These are phyloP conservation scores for Idaea straminata DNA, from an alignment of 2,888 invertebrate genomes.

Conservation along the genomic window DNA sequence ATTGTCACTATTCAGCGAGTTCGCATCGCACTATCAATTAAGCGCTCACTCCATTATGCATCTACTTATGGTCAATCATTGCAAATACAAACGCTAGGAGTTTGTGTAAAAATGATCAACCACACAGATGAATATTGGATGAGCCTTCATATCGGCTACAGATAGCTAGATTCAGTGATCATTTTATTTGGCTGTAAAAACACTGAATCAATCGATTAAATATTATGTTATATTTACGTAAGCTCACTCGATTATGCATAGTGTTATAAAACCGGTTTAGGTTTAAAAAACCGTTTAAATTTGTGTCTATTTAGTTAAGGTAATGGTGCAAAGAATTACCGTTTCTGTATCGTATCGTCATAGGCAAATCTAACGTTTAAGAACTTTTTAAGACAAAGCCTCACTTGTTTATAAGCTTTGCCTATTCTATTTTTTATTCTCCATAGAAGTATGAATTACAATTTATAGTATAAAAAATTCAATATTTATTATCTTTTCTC, in stretches of 20 bases:
- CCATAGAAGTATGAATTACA: constrained; percentile 30
- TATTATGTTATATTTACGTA: constrained; percentile 36
- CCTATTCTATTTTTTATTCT: constrained; percentile 26
- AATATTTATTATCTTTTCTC: constrained; percentile 63
- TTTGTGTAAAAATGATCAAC: neutral
- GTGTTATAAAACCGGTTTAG: constrained; percentile 35
- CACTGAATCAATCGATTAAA: constrained; percentile 30
- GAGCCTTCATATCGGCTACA: constrained; percentile 36
- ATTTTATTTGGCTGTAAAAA: constrained; percentile 46
- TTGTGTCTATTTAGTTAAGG: constrained; percentile 54
- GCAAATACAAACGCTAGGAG: neutral
- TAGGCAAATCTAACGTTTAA: constrained; percentile 31
- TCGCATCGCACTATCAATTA: neutral
- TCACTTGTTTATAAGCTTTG: constrained; percentile 31
- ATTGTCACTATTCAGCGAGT: constrained; percentile 17
- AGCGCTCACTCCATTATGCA: neutral
- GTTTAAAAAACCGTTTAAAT: constrained; percentile 51
- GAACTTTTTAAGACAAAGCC: constrained; percentile 24
- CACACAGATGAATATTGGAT: neutral
- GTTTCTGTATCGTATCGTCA: constrained; percentile 45
- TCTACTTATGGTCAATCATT: neutral
- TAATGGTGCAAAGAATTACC: constrained; percentile 62
- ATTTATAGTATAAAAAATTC: constrained; percentile 39
- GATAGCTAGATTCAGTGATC: constrained; percentile 48
- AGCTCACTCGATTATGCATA: constrained; percentile 39